These are phyloP conservation scores for Macroglossus sobrinus DNA, from an alignment of 2,113 vertebrate species.

Conservation along the genomic window DNA sequence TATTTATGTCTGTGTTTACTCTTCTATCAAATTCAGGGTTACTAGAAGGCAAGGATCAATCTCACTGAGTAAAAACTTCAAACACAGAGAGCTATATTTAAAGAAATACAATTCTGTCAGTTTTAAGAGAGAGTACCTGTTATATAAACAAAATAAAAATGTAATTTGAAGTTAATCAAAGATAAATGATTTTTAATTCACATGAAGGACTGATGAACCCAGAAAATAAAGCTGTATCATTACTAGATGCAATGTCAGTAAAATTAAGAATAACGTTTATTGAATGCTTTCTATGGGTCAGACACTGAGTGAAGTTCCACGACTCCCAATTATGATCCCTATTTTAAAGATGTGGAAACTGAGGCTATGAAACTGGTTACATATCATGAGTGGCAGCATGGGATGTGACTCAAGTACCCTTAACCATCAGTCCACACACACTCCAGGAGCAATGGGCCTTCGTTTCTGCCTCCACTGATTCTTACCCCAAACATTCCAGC, in stretches of 20 bases:
- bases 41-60: neutral
- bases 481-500: neutral
- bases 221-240: neutral
- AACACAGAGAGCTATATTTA: neutral
- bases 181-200: neutral
- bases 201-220: neutral
- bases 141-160: slow-evolving; percentile 24
- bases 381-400: neutral
- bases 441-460: neutral
- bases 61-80: neutral
- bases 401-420: neutral
- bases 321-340: neutral
- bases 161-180: neutral
- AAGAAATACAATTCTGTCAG: slow-evolving; percentile 24
- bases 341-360: neutral
- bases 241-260: neutral
- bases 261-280: neutral
- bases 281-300: neutral
- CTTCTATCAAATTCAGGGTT: neutral
- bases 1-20: slow-evolving; percentile 1
- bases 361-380: neutral
- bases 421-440: neutral
- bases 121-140: neutral
- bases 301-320: neutral
- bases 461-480: neutral